Percentiles rank a stretch among this genome's conserved stretches.
Conservation (phyloP, 2,888 invertebrate species). For the Brachypalpus laphriformis region DNA sequence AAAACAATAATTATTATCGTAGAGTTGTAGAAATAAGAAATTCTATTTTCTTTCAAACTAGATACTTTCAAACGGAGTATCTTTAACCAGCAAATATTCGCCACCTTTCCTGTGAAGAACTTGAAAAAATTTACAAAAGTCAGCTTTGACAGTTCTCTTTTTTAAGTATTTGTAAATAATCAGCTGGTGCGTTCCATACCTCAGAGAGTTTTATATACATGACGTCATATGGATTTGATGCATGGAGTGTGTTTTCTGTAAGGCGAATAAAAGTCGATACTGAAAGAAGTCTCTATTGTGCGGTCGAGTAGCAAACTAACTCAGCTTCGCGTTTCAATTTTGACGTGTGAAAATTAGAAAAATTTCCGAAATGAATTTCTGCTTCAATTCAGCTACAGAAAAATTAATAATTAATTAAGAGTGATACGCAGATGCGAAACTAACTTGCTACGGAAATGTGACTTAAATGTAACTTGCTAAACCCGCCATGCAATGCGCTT, state of each 20-base stretch:
- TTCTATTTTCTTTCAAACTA: background rate
- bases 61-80: background rate
- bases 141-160: slow-evolving; percentile 39
- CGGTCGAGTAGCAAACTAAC: too few species aligned
- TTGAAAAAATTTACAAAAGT: background rate
- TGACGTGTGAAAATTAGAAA: too few species aligned
- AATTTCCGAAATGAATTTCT: too few species aligned
- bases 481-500: too few species aligned
- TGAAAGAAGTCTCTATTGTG: too few species aligned
- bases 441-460: too few species aligned
- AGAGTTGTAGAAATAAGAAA: background rate
- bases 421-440: too few species aligned
- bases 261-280: too few species aligned
- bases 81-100: background rate
- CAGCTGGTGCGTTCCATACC: background rate
- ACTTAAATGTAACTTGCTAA: too few species aligned
- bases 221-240: background rate
- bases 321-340: too few species aligned
- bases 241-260: background rate
- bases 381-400: too few species aligned
- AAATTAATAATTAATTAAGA: too few species aligned
- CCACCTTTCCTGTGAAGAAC: background rate
- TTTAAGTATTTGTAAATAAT: background rate
- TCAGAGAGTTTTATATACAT: background rate
- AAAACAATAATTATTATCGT: background rate